phyloP scores from a whole-genome alignment of 2,888 invertebrate genomes.

The Odontocerum albicorne region DNA sequence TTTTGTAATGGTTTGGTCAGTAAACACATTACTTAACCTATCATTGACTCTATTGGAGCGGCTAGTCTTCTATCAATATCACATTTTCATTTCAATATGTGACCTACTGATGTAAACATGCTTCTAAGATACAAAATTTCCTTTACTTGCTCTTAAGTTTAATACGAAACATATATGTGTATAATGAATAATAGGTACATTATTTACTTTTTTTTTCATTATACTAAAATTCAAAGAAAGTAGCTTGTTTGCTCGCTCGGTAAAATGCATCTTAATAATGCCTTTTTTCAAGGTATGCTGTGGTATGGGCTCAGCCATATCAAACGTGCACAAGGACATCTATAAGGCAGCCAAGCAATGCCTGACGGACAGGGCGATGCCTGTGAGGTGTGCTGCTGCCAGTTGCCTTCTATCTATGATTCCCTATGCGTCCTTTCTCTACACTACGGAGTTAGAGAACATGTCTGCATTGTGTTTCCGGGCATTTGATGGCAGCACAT shows the following conservation, averaged over 20 bases:
- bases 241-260: conserved; percentile 6
- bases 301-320: conserved; percentile 94
- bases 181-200: too few species aligned
- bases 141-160: too few species aligned
- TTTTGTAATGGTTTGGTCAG: too few species aligned
- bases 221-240: too few species aligned
- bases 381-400: conserved; percentile 92
- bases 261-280: neutral
- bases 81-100: too few species aligned
- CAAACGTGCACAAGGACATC: conserved; percentile 83
- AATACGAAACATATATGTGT: too few species aligned
- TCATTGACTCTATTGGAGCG: too few species aligned
- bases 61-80: too few species aligned
- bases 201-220: too few species aligned
- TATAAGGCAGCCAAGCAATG: conserved; percentile 83
- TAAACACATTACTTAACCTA: too few species aligned
- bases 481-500: conserved; percentile 89
- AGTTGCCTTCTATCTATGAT: conserved; percentile 88
- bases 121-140: too few species aligned
- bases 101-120: too few species aligned
- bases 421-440: conserved; percentile 80
- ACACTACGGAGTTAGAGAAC: conserved; percentile 89
- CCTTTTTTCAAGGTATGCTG: conserved; percentile 66
- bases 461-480: conserved; percentile 89
- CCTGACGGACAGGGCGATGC: conserved; percentile 89